Evolutionary conservation across 2,797 vertebrate species (phyloP), one percentile per base, ranked within the genome.

Genomic region (Hirundo rustica): DNA sequence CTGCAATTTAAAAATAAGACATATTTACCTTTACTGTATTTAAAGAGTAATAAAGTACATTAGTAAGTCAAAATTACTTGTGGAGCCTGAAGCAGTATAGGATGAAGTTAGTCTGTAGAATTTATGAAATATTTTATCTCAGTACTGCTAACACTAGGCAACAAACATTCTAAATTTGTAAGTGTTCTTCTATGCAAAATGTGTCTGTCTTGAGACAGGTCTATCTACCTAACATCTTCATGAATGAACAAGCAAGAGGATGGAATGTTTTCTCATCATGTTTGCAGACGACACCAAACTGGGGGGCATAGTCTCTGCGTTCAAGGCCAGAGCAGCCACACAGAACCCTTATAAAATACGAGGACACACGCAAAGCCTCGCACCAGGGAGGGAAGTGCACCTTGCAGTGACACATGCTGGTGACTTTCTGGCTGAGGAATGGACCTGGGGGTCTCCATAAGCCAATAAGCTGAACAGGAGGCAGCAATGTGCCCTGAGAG

Each of bases 301-400:
- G 36, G 10, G 7, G 15, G 45, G 10, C 4, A 26, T 1, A 38
- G 29, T 11, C 42, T 30, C 16, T 27, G 16, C 0, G 3, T 27
- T 25, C 17, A 20, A n/a, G 13, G 55, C 22, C n/a, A 75, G 27
- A 47, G 22, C 19, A 58, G 61, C 34, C 11, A 34, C 29, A 45
- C 14, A 68, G 47, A 76, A 80, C 45, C 38, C 29, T 66, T 40
- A 57, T 10, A 66, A 48, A 72, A 84, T 42, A 60, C 0, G 1
- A 47, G n/a, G 30, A 66, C 40, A 60, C 17, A 5, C 18, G 32
- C 27, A 85, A 60, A 57, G 22, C 0, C 34, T 34, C 0, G 0
- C 8, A 6, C 3, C 2, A 19, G 32, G 22, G 42, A 64, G 53
- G 34, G 21, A 68, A 40, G 12, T 42, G 34, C 32, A 19, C 17